These are phyloP conservation scores for Porites cylindrica DNA, from an alignment of 92 coral and sea anemone genomes.

Conservation along the genomic window DNA sequence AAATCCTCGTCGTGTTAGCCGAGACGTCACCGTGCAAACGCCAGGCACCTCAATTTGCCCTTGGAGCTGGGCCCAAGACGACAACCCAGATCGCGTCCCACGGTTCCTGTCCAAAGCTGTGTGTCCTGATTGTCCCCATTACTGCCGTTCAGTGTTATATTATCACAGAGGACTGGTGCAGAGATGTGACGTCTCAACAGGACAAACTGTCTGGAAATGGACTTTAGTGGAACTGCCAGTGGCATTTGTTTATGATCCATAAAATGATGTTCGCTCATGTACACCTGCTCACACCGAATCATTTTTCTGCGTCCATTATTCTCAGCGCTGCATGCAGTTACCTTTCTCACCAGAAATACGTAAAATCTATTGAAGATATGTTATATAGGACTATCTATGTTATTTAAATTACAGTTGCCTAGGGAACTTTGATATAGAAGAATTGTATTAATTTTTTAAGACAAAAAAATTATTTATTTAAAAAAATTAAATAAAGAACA, in stretches of 20 bases:
- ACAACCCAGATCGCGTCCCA: conserved; percentile 26
- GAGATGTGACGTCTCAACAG: conserved; percentile 39
- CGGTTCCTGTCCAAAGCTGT: conserved; percentile 48
- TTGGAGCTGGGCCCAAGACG: conserved; percentile 43
- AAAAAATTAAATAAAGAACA: too few relatives aligned
- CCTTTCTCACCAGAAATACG: too few relatives aligned
- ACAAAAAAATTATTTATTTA: too few relatives aligned
- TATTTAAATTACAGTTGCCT: too few relatives aligned
- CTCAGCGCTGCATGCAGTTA: too few relatives aligned
- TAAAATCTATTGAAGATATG: too few relatives aligned
- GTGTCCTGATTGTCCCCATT: conserved; percentile 31
- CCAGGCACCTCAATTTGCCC: conserved; percentile 31
- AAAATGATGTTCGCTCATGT: background rate
- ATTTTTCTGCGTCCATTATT: too few relatives aligned
- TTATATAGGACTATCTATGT: too few relatives aligned
- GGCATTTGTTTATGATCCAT: conserved; percentile 1
- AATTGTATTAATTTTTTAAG: too few relatives aligned
- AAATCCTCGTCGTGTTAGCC: conserved; percentile 19
- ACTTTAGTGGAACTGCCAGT: conserved; percentile 11
- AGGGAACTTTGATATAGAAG: too few relatives aligned
- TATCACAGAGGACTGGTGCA: conserved; percentile 26
- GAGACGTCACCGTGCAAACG: conserved; percentile 1
- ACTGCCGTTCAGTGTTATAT: conserved; percentile 30
- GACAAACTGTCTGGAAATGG: conserved; percentile 41
- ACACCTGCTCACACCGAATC: background rate